Evolutionary conservation across 2,797 vertebrate genomes (phyloP), one percentile per base, ranked within the genome.

Genomic region (Rhinophrynus dorsalis): DNA sequence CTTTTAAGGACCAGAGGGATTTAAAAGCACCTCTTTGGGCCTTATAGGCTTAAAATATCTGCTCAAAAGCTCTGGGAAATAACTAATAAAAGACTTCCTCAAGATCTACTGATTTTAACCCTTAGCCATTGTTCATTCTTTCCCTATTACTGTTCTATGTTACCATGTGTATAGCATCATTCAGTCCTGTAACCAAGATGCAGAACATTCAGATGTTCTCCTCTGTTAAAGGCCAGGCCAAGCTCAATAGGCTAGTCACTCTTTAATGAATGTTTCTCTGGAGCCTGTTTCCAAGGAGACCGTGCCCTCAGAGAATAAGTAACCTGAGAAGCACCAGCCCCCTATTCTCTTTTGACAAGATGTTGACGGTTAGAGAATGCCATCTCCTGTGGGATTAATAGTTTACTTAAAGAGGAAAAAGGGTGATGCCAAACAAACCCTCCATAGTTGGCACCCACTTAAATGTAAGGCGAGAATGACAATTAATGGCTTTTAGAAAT

Each of bases 271-370:
- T 59, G 54, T 66, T 65, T 55, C 54, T 59, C 45, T 59, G 44
- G 54, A 65, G 69, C 55, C 45, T 44, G 69, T 72, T 72, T 65
- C 69, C 69, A 72, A 72, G 69, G 69, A 64, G 54, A 72, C 69
- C 15, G 35, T 65, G 61, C 69, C 69, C 61, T 52, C 21, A 12
- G 69, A 64, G 69, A 66, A 72, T 72, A 65, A 52, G 69, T 33
- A 72, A 72, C 54, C 61, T 42, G 35, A 65, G 69, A 27, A 51
- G 20, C 33, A 52, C 61, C 69, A 72, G 61, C 69, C 69, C 61
- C 61, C 69, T 72, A 72, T 72, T 72, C 61, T 58, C 58, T 65
- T 72, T 66, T 72, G 69, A 72, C 69, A 72, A 72, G 61, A 72
- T 72, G 69, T 72, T 72, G 61, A 72, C 61, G 64, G 69, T 33